Percentiles rank a stretch among this genome's conserved stretches.
phyloP scores from a whole-genome alignment of 1,140 invertebrate species.

The Temnothorax longispinosus region DNA sequence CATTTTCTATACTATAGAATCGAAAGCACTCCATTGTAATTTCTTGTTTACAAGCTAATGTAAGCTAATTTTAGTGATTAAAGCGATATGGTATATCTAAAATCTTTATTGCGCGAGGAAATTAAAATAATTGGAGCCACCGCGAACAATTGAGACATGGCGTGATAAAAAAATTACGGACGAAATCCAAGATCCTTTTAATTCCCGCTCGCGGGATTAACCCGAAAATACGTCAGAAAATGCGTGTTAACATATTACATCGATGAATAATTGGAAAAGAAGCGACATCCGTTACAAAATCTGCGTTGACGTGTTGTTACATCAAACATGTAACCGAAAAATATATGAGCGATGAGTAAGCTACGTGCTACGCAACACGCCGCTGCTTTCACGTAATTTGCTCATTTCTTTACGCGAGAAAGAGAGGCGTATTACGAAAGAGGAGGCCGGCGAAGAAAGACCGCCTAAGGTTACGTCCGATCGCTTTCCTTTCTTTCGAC shows the following conservation, averaged over 20 bases:
- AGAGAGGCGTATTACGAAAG: conserved; percentile 41
- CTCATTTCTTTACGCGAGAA: conserved; percentile 42
- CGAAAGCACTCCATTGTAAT: not conserved
- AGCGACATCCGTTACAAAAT: conserved; percentile 28
- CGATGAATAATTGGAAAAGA: conserved; percentile 4
- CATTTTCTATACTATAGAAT: not conserved
- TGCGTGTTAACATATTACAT: not conserved
- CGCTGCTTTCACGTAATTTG: conserved; percentile 59
- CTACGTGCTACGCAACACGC: conserved; percentile 49
- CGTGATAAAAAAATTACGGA: no score
- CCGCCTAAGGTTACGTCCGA: conserved; percentile 56
- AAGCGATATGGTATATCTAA: not conserved
- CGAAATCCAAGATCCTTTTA: not conserved
- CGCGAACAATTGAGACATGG: not conserved
- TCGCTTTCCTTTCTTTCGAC: conserved; percentile 57
- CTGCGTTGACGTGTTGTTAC: conserved; percentile 12
- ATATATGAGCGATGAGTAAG: conserved; percentile 50
- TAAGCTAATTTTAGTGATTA: not conserved
- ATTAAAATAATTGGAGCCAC: not conserved
- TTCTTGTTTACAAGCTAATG: not conserved
- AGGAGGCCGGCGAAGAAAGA: conserved; percentile 44
- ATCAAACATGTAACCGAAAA: conserved; percentile 50
- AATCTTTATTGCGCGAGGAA: not conserved
- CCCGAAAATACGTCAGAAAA: not conserved
- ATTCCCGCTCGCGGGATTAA: not conserved